Evolutionary conservation across 2,888 invertebrate species (phyloP).

Genomic region (Leptopterna dolabrata): DNA sequence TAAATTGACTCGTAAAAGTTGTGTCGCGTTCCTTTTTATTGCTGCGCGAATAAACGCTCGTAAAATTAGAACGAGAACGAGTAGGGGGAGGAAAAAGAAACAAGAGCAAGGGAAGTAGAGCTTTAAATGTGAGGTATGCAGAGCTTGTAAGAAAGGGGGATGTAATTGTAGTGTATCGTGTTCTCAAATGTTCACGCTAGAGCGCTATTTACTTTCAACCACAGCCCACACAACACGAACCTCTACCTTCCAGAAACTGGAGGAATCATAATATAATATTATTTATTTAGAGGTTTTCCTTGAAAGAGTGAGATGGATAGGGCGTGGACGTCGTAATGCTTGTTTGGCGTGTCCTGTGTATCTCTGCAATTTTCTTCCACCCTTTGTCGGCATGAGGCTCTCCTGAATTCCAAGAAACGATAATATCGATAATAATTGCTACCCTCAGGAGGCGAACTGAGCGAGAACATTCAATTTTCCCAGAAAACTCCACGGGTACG

Average conservation of each 20-base stretch:
- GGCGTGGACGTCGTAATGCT: neutral
- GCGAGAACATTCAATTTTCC: too few relatives aligned
- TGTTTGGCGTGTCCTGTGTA: neutral
- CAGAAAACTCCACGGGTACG: too few relatives aligned
- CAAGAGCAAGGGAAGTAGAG: neutral
- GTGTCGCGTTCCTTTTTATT: conserved; percentile 28
- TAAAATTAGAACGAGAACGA: neutral
- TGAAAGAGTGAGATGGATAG: neutral
- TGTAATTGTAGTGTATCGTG: conserved; percentile 30
- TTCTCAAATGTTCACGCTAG: neutral
- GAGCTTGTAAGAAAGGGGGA: neutral
- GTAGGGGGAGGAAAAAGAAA: neutral
- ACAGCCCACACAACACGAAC: conserved; percentile 15
- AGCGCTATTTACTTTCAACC: conserved; percentile 21
- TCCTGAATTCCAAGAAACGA: neutral
- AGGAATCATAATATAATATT: conserved; percentile 15
- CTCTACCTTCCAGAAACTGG: neutral
- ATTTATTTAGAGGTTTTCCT: conserved; percentile 4
- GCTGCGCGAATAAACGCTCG: conserved; percentile 13
- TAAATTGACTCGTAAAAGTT: conserved; percentile 32
- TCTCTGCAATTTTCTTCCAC: neutral
- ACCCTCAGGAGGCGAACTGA: too few relatives aligned
- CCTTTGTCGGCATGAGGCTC: neutral
- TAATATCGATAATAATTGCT: neutral
- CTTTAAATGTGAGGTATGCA: neutral